phyloP scores from a whole-genome alignment of 1,140 invertebrate genomes.

The Monochamus saltuarius region DNA sequence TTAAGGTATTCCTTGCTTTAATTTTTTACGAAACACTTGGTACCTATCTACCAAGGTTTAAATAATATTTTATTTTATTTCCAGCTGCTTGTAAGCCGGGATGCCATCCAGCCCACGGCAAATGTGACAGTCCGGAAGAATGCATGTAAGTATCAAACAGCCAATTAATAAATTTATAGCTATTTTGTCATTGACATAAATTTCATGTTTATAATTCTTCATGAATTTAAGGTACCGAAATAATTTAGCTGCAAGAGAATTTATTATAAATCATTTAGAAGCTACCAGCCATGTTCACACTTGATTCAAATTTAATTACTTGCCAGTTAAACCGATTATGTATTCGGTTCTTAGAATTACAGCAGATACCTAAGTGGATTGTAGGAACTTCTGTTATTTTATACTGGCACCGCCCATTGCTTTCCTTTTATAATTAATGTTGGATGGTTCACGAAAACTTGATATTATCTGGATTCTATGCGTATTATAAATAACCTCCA shows the following conservation, averaged over 20 bases:
- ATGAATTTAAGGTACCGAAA: too few species aligned
- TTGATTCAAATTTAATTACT: constrained; percentile 1
- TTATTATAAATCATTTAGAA: not conserved
- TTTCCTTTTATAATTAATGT: not conserved
- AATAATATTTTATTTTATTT: constrained; percentile 54
- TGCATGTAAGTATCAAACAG: constrained; percentile 71
- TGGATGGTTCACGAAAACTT: not conserved
- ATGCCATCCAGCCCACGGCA: constrained; percentile 85
- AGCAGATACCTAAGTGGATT: too few species aligned
- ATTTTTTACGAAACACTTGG: too few species aligned
- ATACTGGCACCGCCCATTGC: not conserved
- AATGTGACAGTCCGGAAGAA: constrained; percentile 83
- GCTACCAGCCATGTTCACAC: not conserved
- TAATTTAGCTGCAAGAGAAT: not conserved
- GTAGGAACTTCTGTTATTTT: not conserved
- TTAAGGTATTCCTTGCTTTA: too few species aligned
- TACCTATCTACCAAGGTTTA: too few species aligned
- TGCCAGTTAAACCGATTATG: not conserved
- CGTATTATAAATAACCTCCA: constrained; percentile 1
- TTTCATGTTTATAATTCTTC: not conserved
- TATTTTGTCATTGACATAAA: not conserved
- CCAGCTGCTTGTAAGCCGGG: constrained; percentile 86
- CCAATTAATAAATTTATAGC: not conserved
- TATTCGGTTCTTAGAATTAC: not conserved
- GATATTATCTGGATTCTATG: constrained; percentile 16